Conservation (phyloP, 2,113 vertebrate species). For the Plectropomus leopardus region DNA sequence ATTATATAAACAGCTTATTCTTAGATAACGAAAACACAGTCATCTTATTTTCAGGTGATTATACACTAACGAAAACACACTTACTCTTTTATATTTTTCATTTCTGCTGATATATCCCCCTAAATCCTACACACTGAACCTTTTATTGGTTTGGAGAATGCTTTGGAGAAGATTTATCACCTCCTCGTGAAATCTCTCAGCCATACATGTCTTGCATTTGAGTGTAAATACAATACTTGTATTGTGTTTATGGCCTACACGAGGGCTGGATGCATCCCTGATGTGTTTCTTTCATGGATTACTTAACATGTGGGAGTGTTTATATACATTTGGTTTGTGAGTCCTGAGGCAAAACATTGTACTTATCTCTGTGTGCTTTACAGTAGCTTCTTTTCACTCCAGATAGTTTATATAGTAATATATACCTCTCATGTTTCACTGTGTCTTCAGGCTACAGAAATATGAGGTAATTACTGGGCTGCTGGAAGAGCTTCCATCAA, state of each 20-base stretch:
- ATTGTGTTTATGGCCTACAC: constrained; percentile 1
- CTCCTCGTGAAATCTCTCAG: neutral
- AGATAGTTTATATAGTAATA: constrained; percentile 24
- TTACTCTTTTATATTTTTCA: too few species aligned
- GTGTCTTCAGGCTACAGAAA: constrained; percentile 64
- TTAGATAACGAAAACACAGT: too few species aligned
- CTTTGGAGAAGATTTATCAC: neutral
- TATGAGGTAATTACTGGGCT: constrained; percentile 53
- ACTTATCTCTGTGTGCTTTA: constrained; percentile 15
- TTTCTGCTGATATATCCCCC: too few species aligned
- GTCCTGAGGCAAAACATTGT: neutral
- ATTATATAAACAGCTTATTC: too few species aligned
- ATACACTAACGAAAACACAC: too few species aligned
- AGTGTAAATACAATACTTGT: neutral
- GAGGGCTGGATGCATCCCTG: neutral
- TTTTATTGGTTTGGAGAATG: too few species aligned
- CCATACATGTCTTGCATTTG: neutral
- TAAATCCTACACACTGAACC: too few species aligned
- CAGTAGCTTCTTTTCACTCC: neutral
- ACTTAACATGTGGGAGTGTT: constrained; percentile 38
- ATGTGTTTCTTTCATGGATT: constrained; percentile 14
- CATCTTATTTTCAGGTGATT: too few species aligned
- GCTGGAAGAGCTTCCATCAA: constrained; percentile 42
- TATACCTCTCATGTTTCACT: constrained; percentile 35
- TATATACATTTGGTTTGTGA: constrained; percentile 21